Base-by-base conservation (phyloP, 1,140 invertebrate genomes). In the Eueides isabella region DNA sequence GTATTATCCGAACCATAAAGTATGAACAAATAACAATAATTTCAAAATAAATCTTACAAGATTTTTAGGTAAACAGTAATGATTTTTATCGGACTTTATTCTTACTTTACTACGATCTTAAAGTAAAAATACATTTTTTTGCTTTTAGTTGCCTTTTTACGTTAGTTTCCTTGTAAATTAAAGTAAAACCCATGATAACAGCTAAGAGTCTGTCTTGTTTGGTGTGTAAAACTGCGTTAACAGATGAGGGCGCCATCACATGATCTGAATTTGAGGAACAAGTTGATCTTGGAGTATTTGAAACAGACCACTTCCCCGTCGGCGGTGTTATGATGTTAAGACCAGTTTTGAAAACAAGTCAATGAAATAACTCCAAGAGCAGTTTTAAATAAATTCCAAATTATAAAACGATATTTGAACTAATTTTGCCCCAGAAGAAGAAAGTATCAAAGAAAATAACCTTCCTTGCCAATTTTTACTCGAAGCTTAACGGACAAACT, bases 41-140 rank as follows among this genome's bases (percentile, higher is more conserved):
- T 38, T 38, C 5, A 38, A 38, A 38, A 16, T 38, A 38, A 38
- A 44, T 44, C 41, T 44, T 14, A 55, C 6, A 55, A 2, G 23
- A 55, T 55, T 55, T 55, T 2, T 19, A 55, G 9, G 19, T 55
- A 23, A 55, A 55, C 48, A 11, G 19, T 55, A 55, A 55, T 55
- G 11, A 26, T 23, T 55, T 55, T 19, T 55, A 19, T 55, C 48
- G 48, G 48, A 55, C 48, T 23, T 55, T 55, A 55, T 55, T 55
- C 19, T 23, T 55, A 23, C 48, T 55, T 55, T 55, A 12, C 48
- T 23, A 19, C 48, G 9, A 55, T 55, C 19, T 3, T 44, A 23
- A 55, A 55, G 9, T 55, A 55, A 55, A 55, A 2, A 55, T 55
- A 55, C 48, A 55, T 55, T 26, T 55, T 55, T 55, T 23, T 55